Percentiles rank a stretch among this genome's conserved stretches.
Conservation (phyloP, 2,888 invertebrate genomes). For the Yponomeuta sedellus region DNA sequence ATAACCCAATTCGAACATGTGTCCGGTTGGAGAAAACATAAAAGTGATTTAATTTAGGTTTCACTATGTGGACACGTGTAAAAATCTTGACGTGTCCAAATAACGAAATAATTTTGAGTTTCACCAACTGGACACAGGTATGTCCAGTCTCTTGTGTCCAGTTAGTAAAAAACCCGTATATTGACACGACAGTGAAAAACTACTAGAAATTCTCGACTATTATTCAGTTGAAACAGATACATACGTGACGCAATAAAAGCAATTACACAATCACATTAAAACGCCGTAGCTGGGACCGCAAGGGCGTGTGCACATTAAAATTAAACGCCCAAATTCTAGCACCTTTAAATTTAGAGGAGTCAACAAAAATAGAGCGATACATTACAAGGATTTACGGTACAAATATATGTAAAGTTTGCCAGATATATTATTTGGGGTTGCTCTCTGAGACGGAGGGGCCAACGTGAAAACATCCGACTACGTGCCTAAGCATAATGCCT, state of each 20-base stretch:
- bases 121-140: too few relatives aligned
- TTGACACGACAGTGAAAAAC: not conserved
- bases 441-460: constrained; percentile 60
- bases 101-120: too few relatives aligned
- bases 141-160: too few relatives aligned
- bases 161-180: too few relatives aligned
- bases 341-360: constrained; percentile 62
- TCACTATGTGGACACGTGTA: too few relatives aligned
- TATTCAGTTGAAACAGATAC: not conserved
- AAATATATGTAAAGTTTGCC: constrained; percentile 77
- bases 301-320: constrained; percentile 56
- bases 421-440: constrained; percentile 75
- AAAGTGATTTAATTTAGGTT: too few relatives aligned
- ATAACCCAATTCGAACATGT: too few relatives aligned
- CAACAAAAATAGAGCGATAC: constrained; percentile 75
- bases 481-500: constrained; percentile 74
- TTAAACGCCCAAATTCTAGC: constrained; percentile 62
- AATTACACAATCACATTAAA: constrained; percentile 3
- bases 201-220: not conserved
- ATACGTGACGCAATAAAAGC: not conserved
- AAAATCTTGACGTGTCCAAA: too few relatives aligned
- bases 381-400: constrained; percentile 75
- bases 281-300: not conserved
- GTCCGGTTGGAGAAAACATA: too few relatives aligned
- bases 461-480: constrained; percentile 72